phyloP scores from a whole-genome alignment of 2,113 vertebrate genomes.

The Engystomops pustulosus region DNA sequence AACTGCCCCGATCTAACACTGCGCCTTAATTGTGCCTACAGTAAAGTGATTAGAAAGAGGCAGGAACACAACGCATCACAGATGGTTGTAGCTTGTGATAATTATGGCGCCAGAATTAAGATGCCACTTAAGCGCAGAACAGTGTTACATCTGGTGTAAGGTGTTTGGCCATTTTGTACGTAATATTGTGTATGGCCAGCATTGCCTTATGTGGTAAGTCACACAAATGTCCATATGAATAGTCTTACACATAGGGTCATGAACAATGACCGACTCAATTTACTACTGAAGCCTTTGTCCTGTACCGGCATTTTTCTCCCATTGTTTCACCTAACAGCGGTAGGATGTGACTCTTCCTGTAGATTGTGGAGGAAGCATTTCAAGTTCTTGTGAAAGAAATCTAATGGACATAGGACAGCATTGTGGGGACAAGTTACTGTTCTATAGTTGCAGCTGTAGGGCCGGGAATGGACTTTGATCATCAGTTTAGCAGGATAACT shows the following conservation, averaged over 20 bases:
- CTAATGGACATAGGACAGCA: neutral
- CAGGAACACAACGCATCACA: too few relatives aligned
- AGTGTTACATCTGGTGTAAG: too few relatives aligned
- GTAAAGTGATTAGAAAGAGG: too few relatives aligned
- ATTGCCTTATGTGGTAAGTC: neutral
- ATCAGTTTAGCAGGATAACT: too few relatives aligned
- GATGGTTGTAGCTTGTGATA: too few relatives aligned
- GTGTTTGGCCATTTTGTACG: neutral
- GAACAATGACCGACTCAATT: neutral
- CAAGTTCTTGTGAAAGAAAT: neutral
- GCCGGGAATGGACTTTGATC: too few relatives aligned
- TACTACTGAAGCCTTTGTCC: neutral
- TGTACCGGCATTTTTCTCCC: neutral
- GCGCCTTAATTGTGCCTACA: too few relatives aligned
- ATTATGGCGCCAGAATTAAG: too few relatives aligned
- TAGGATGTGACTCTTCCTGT: neutral
- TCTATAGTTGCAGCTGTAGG: too few relatives aligned
- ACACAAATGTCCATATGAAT: slow-evolving; percentile 6
- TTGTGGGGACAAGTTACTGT: neutral
- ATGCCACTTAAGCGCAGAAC: too few relatives aligned
- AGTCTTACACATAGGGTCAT: neutral
- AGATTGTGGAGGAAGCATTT: neutral
- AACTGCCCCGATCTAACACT: too few relatives aligned
- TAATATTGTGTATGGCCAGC: neutral
- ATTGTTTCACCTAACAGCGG: neutral